Conservation (phyloP, 2,888 invertebrate genomes). For the Unio pictorum region DNA sequence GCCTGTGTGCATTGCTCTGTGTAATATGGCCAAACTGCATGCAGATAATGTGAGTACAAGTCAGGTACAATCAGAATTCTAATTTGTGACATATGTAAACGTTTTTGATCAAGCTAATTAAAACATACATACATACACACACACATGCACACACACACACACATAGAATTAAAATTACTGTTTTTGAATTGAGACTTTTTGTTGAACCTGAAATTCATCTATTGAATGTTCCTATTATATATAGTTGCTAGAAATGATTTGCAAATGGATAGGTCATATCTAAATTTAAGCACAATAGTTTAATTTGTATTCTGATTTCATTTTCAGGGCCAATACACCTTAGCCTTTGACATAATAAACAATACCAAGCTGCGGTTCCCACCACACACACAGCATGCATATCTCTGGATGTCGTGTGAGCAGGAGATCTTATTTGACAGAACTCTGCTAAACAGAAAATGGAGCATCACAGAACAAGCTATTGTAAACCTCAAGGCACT, state of each 20-base stretch:
- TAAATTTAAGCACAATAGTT: not conserved
- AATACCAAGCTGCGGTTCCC: constrained; percentile 80
- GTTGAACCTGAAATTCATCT: too few relatives aligned
- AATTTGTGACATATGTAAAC: not conserved
- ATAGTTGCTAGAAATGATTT: not conserved
- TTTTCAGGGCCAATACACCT: constrained; percentile 75
- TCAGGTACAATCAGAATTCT: not conserved
- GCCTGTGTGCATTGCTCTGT: constrained; percentile 80
- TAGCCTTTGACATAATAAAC: constrained; percentile 77
- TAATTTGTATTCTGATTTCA: not conserved
- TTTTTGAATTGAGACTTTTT: too few relatives aligned
- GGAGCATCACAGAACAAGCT: constrained; percentile 81
- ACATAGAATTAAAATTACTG: too few relatives aligned
- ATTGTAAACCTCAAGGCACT: constrained; percentile 80
- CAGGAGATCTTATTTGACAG: constrained; percentile 65
- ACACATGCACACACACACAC: too few relatives aligned
- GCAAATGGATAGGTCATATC: not conserved
- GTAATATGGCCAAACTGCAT: constrained; percentile 78
- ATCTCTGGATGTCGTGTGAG: constrained; percentile 79
- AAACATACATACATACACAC: too few relatives aligned
- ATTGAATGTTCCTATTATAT: too few relatives aligned
- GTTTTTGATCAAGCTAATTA: not conserved
- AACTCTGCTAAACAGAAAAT: constrained; percentile 75
- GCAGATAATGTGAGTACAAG: constrained; percentile 72
- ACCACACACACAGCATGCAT: constrained; percentile 75